A percentile compares a stretch with the other conserved stretches of the same genome.
Evolutionary conservation across 2,113 vertebrate genomes (phyloP).

Genomic region (Pandion haliaetus): DNA sequence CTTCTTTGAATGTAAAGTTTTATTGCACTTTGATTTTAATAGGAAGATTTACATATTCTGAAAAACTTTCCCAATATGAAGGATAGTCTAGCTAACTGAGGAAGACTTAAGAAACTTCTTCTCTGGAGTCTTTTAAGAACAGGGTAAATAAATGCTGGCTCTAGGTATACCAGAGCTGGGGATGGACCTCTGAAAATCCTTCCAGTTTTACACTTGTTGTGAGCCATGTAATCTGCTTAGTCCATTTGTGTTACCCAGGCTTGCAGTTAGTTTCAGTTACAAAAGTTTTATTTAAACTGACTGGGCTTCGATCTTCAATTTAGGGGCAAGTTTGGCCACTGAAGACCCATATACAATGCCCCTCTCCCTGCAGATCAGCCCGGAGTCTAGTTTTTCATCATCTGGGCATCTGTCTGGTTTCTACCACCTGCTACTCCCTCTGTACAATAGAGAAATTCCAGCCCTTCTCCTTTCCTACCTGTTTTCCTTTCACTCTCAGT

Average conservation of each 20-base stretch:
- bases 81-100: not conserved
- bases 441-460: not conserved
- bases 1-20: not conserved
- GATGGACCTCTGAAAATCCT: constrained; percentile 7
- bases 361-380: not conserved
- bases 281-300: not conserved
- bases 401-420: not conserved
- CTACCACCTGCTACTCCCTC: constrained; percentile 42
- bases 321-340: not conserved
- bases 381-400: not conserved
- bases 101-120: not conserved
- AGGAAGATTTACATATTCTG: not conserved
- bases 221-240: not conserved
- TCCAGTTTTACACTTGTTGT: not conserved
- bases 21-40: not conserved
- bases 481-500: not conserved
- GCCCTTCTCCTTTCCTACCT: not conserved
- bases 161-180: not conserved
- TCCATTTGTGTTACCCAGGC: not conserved
- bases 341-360: not conserved
- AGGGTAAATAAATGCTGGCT: not conserved
- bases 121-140: not conserved
- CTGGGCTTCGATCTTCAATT: not conserved
- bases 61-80: not conserved
- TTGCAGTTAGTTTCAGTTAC: not conserved